Conservation (phyloP, 2,888 invertebrate genomes). For the Drosophila prostipennis region DNA sequence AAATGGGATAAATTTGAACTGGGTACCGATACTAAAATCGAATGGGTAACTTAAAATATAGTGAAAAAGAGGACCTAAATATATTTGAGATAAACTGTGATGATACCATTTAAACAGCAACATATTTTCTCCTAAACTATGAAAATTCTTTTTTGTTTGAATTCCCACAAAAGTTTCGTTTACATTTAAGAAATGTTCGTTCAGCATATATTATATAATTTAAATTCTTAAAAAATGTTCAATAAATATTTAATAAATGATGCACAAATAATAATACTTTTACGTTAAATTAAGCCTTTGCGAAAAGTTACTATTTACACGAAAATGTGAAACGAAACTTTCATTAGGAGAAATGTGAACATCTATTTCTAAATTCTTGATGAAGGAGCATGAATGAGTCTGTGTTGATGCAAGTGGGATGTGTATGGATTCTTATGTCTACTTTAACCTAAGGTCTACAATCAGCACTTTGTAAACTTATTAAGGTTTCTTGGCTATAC, state of each 20-base stretch:
- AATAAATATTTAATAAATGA: not conserved
- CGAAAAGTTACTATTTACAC: not conserved
- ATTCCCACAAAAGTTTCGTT: not conserved
- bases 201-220: not conserved
- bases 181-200: not conserved
- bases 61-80: not conserved
- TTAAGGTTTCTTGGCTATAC: slow-evolving; percentile 46
- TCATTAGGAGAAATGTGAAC: slow-evolving; percentile 3
- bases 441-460: slow-evolving; percentile 45
- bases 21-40: not conserved
- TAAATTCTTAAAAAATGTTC: not conserved
- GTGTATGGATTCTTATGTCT: slow-evolving; percentile 45
- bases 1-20: not conserved
- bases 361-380: slow-evolving; percentile 1
- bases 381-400: slow-evolving; percentile 8
- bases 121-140: not conserved
- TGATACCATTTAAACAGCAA: not conserved
- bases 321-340: not conserved
- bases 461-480: slow-evolving; percentile 45
- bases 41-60: not conserved
- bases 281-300: not conserved
- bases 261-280: not conserved
- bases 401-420: slow-evolving; percentile 22
- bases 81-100: not conserved
- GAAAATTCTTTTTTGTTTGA: not conserved